Evolutionary conservation across 2,113 vertebrate genomes (phyloP).

Genomic region (Macaca nemestrina): DNA sequence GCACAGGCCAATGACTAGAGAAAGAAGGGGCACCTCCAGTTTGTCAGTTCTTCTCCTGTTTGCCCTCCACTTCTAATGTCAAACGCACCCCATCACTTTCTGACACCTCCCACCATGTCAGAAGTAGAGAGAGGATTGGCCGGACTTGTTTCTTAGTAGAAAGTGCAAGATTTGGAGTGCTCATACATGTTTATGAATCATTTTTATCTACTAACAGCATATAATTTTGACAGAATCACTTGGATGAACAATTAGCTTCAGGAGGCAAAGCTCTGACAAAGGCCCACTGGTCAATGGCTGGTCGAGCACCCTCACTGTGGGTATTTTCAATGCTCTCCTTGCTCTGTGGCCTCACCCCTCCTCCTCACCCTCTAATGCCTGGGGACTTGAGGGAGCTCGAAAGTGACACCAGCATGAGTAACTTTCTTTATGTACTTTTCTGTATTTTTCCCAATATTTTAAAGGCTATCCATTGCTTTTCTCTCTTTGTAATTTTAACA

Average conservation of each 20-base stretch:
- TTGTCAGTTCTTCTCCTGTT: neutral
- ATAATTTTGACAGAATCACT: neutral
- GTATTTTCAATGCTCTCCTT: neutral
- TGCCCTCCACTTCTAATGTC: neutral
- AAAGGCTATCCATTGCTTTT: neutral
- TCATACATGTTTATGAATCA: neutral
- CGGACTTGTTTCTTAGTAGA: neutral
- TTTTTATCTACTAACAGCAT: neutral
- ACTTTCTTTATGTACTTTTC: neutral
- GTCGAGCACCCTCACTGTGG: no score
- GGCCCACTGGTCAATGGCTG: neutral
- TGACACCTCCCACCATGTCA: neutral
- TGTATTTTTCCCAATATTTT: neutral
- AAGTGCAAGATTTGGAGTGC: neutral
- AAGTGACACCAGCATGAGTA: no score
- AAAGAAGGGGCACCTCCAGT: neutral
- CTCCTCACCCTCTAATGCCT: no score
- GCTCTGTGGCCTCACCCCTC: neutral
- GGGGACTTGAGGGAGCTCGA: fast-evolving
- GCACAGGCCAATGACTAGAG: fast-evolving
- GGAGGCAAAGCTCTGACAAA: neutral
- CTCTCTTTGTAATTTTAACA: neutral
- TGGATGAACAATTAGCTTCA: neutral
- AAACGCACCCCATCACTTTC: neutral
- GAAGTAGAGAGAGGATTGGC: no score